A percentile compares a stretch with the other conserved stretches of the same genome.
These are phyloP conservation scores for Uloborus plumipes DNA, from an alignment of 2,888 invertebrate genomes.

Conservation along the genomic window DNA sequence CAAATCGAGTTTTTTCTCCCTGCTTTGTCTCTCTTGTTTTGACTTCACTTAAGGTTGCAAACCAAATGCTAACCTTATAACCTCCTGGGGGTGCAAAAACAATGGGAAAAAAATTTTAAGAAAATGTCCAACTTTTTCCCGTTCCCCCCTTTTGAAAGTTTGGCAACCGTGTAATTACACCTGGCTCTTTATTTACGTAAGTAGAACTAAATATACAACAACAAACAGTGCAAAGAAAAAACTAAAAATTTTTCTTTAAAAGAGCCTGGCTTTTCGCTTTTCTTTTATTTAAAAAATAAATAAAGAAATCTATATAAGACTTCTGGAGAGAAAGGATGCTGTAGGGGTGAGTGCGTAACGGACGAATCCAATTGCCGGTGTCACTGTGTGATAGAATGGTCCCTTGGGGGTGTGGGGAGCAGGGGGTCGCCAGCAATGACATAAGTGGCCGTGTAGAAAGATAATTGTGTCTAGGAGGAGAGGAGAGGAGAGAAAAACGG, in stretches of 20 bases:
- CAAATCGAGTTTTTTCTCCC: constrained; percentile 48
- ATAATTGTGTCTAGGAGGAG: constrained; percentile 59
- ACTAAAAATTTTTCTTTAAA: constrained; percentile 30
- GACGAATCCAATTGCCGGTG: constrained; percentile 62
- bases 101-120: constrained; percentile 12
- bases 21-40: too few relatives aligned
- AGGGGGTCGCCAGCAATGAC: constrained; percentile 41
- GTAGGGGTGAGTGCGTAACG: constrained; percentile 9
- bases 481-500: constrained; percentile 33
- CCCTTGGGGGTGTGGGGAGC: constrained; percentile 37
- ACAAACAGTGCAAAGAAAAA: constrained; percentile 41
- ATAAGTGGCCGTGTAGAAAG: constrained; percentile 64
- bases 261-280: background rate
- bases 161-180: constrained; percentile 63
- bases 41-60: background rate
- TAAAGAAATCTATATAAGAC: background rate
- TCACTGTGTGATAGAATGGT: constrained; percentile 56
- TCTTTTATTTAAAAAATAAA: background rate
- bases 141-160: constrained; percentile 22
- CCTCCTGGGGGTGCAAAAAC: constrained; percentile 15
- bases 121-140: constrained; percentile 22
- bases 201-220: constrained; percentile 33
- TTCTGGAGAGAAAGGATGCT: constrained; percentile 5
- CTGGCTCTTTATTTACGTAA: constrained; percentile 55
- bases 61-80: constrained; percentile 21